phyloP scores from a whole-genome alignment of 1,140 invertebrate genomes.

The Scaptomyza montana region DNA sequence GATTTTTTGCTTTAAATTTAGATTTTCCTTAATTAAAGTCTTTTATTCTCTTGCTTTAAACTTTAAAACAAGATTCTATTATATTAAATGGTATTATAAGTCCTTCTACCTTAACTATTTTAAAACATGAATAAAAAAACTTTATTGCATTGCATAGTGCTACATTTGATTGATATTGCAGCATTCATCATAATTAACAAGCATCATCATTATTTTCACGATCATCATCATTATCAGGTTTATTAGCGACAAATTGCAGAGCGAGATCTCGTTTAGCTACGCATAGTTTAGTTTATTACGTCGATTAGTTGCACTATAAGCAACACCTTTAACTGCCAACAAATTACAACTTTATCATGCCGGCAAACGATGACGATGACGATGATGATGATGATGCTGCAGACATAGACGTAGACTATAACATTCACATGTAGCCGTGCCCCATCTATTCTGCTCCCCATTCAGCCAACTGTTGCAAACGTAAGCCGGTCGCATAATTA shows the following conservation, averaged over 20 bases:
- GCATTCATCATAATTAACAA: conserved; percentile 7
- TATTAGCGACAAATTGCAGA: conserved; percentile 68
- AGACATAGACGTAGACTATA: conserved; percentile 18
- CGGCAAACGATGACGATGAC: conserved; percentile 62
- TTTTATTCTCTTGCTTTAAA: no score
- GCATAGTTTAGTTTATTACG: conserved; percentile 79
- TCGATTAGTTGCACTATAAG: conserved; percentile 81
- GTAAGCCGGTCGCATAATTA: conserved; percentile 66
- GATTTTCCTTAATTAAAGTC: no score
- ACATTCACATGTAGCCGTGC: conserved; percentile 30
- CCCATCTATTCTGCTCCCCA: conserved; percentile 62
- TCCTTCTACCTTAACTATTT: no score
- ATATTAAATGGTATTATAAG: no score
- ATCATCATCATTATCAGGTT: conserved; percentile 29
- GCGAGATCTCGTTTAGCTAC: conserved; percentile 67
- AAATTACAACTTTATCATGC: conserved; percentile 82
- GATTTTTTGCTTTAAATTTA: no score
- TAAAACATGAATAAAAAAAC: not conserved
- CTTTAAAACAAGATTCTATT: no score
- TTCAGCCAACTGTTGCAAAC: not conserved
- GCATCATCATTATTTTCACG: conserved; percentile 18
- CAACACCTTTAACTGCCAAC: conserved; percentile 82
- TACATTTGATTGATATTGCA: conserved; percentile 29
- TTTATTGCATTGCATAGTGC: not conserved
- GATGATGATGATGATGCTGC: conserved; percentile 1